Percentiles rank a stretch among this genome's conserved stretches.
phyloP scores from a whole-genome alignment of 2,888 invertebrate species.

The Drosophila mulleri region DNA sequence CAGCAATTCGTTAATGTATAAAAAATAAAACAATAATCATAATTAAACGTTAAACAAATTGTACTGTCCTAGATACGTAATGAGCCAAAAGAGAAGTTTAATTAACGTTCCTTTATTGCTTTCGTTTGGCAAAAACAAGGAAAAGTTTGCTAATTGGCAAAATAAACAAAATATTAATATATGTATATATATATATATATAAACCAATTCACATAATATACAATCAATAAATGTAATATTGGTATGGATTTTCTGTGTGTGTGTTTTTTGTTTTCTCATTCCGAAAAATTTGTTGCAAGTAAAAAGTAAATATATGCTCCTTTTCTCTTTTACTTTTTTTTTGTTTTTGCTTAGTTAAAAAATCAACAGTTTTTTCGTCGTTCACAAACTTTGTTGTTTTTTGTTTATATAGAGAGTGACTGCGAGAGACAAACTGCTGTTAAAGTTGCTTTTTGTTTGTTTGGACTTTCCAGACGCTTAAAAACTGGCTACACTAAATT shows the following conservation, averaged over 20 bases:
- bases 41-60: conserved; percentile 69
- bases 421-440: conserved; percentile 15
- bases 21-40: conserved; percentile 68
- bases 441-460: conserved; percentile 27
- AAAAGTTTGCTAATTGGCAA: conserved; percentile 21
- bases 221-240: conserved; percentile 32
- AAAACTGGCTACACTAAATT: conserved; percentile 67
- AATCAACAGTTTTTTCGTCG: conserved; percentile 32
- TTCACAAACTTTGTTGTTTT: conserved; percentile 2
- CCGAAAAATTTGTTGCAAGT: conserved; percentile 7
- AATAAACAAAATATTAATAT: conserved; percentile 21
- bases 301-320: conserved; percentile 4
- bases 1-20: conserved; percentile 58
- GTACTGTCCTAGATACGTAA: conserved; percentile 64
- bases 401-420: conserved; percentile 6
- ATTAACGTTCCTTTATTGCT: conserved; percentile 22
- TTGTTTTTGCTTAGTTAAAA: conserved; percentile 11
- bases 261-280: neutral
- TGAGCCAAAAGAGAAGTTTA: conserved; percentile 47
- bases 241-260: conserved; percentile 5
- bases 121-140: neutral
- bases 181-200: conserved; percentile 10
- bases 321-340: conserved; percentile 16
- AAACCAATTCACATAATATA: conserved; percentile 30
- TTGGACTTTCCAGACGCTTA: conserved; percentile 55